Percentiles rank a stretch among this genome's conserved stretches.
phyloP scores from a whole-genome alignment of 1,140 invertebrate genomes.

The Drosophila ficusphila region DNA sequence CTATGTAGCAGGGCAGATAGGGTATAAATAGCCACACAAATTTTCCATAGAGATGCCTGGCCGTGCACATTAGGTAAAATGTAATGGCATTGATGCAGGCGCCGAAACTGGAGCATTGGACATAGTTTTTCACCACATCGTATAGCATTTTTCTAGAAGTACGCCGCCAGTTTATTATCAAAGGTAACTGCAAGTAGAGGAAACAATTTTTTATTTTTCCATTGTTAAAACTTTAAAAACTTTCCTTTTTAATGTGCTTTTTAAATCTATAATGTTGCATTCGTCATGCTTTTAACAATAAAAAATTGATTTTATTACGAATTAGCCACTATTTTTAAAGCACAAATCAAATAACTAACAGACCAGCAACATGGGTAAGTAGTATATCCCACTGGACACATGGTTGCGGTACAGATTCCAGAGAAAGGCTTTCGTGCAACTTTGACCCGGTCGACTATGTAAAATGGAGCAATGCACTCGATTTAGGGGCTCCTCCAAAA shows the following conservation, averaged over 20 bases:
- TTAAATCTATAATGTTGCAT: too few relatives aligned
- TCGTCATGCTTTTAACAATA: too few relatives aligned
- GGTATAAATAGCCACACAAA: conserved; percentile 24
- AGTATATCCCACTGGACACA: conserved; percentile 59
- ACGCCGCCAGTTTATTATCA: conserved; percentile 28
- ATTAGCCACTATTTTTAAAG: too few relatives aligned
- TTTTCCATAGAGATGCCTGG: conserved; percentile 15
- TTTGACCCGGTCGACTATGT: conserved; percentile 45
- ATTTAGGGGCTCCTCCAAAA: conserved; percentile 41
- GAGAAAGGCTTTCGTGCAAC: conserved; percentile 44
- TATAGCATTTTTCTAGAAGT: not conserved
- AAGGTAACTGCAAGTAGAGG: not conserved
- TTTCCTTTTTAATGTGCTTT: too few relatives aligned
- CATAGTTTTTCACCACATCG: conserved; percentile 29
- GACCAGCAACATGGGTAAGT: conserved; percentile 58
- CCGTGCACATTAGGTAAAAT: conserved; percentile 41
- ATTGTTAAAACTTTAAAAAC: too few relatives aligned
- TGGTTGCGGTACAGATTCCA: conserved; percentile 64
- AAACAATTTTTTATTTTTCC: too few relatives aligned
- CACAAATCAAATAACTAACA: conserved; percentile 1
- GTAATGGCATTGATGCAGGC: conserved; percentile 40
- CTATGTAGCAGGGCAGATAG: conserved; percentile 24
- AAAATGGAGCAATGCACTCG: conserved; percentile 34
- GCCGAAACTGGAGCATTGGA: conserved; percentile 17
- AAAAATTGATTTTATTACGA: too few relatives aligned